Conservation (phyloP, 1,140 invertebrate genomes). For the Penaeus indicus region DNA sequence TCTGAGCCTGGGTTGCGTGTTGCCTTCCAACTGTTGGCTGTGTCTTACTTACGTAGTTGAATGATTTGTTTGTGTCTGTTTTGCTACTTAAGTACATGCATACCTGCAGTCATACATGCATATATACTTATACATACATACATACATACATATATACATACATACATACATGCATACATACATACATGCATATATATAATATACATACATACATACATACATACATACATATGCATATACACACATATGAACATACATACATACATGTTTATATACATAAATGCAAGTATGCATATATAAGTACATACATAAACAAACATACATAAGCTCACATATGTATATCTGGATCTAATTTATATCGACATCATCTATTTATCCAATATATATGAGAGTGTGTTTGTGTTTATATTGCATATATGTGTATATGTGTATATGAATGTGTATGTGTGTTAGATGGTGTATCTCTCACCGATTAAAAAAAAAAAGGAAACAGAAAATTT, state of each 20-base stretch:
- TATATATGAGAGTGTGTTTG: too few relatives aligned
- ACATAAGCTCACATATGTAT: neutral
- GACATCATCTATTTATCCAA: neutral
- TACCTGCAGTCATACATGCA: too few relatives aligned
- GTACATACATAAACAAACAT: neutral
- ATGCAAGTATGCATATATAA: neutral
- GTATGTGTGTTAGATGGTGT: too few relatives aligned
- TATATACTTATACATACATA: constrained; percentile 10
- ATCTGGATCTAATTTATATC: neutral
- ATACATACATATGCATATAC: constrained; percentile 4
- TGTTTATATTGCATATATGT: too few relatives aligned
- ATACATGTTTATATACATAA: constrained; percentile 3
- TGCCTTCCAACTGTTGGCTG: too few relatives aligned
- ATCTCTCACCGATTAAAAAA: too few relatives aligned
- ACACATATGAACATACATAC: neutral
- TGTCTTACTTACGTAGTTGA: too few relatives aligned
- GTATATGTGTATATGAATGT: too few relatives aligned
- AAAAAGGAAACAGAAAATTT: too few relatives aligned
- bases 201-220: neutral
- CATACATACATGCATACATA: constrained; percentile 3
- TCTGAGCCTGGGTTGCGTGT: too few relatives aligned
- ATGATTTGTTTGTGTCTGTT: too few relatives aligned
- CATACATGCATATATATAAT: constrained; percentile 7
- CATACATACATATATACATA: constrained; percentile 6
- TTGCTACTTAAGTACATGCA: too few relatives aligned